Evolutionary conservation across 2,888 invertebrate genomes (phyloP).

Genomic region (Lucinisca nassula): DNA sequence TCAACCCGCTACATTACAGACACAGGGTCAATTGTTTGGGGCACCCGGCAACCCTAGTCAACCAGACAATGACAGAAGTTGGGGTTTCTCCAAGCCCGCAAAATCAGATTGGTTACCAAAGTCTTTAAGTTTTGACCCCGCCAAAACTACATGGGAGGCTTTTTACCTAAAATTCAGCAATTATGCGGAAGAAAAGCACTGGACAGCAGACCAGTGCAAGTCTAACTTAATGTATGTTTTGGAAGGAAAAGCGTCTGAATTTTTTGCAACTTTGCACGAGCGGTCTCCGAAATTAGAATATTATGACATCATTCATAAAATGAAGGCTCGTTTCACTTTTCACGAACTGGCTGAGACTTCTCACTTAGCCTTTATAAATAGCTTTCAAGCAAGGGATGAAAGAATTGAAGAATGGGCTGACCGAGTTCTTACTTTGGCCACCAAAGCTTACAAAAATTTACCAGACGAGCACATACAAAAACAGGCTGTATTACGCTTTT

Average conservation of each 20-base stretch:
- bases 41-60: too few relatives aligned
- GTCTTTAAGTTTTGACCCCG: neutral
- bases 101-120: too few relatives aligned
- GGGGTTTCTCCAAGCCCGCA: too few relatives aligned
- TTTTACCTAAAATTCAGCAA: conserved; percentile 5
- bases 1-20: too few relatives aligned
- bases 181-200: neutral
- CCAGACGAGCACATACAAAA: conserved; percentile 12
- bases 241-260: conserved; percentile 13
- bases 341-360: conserved; percentile 19
- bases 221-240: neutral
- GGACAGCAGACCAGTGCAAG: neutral
- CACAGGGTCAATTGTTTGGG: too few relatives aligned
- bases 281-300: neutral
- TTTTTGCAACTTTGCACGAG: conserved; percentile 2
- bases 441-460: neutral
- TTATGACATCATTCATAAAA: neutral
- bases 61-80: too few relatives aligned
- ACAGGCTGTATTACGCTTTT: conserved; percentile 20
- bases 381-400: neutral
- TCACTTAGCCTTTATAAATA: conserved; percentile 11
- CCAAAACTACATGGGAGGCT: neutral
- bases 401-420: conserved; percentile 30
- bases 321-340: conserved; percentile 6
- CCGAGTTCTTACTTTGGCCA: neutral